phyloP scores from a whole-genome alignment of 2,113 vertebrate genomes.

The Ceyx melanurus region DNA sequence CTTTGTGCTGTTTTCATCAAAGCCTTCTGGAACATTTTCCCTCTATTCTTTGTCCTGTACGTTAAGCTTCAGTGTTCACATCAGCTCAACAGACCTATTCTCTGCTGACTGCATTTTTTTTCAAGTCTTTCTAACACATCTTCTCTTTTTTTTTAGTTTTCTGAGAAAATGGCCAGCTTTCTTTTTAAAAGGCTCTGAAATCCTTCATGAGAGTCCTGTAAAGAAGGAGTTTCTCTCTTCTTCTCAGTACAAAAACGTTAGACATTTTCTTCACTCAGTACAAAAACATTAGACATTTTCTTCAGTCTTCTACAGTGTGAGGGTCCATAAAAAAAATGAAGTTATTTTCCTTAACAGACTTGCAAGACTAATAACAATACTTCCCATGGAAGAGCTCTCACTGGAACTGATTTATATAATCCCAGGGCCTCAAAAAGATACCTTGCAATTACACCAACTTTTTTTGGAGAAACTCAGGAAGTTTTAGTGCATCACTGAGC shows the following conservation, averaged over 20 bases:
- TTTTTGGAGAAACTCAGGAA: constrained; percentile 63
- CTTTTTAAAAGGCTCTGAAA: not conserved
- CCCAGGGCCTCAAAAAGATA: constrained; percentile 25
- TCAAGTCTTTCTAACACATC: not conserved
- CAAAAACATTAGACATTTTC: not conserved
- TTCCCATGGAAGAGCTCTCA: not conserved
- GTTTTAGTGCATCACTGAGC: constrained; percentile 58
- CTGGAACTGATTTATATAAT: constrained; percentile 56
- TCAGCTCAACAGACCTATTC: not conserved
- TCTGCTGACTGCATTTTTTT: not conserved
- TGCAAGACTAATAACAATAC: constrained; percentile 18
- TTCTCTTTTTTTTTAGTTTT: not conserved
- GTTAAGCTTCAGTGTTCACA: not conserved
- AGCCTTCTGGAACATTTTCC: not conserved
- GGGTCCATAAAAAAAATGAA: constrained; percentile 26
- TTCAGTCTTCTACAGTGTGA: not conserved
- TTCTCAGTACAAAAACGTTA: not conserved
- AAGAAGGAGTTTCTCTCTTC: not conserved
- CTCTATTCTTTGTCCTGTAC: not conserved
- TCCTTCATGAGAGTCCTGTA: not conserved
- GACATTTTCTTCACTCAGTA: not conserved
- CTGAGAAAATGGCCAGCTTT: not conserved
- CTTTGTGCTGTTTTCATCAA: not conserved
- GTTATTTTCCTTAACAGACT: constrained; percentile 26
- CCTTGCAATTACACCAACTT: constrained; percentile 31